Percentiles rank a stretch among this genome's conserved stretches.
These are phyloP conservation scores for Stegana nigrithorax DNA, from an alignment of 2,888 invertebrate species.

Conservation along the genomic window DNA sequence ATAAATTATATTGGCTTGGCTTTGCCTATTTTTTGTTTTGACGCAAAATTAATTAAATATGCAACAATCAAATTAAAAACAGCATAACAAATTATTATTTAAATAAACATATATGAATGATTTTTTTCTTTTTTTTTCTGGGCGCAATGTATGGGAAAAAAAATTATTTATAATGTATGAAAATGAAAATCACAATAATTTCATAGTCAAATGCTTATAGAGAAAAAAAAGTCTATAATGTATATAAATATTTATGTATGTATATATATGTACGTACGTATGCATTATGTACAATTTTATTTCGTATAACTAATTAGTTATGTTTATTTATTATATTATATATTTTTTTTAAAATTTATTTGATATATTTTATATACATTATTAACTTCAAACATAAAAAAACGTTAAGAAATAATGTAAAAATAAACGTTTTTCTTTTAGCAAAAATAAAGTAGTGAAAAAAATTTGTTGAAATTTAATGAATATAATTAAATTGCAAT, in stretches of 20 bases:
- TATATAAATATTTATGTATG: slow-evolving; percentile 19
- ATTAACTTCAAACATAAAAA: neutral
- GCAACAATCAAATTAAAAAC: slow-evolving; percentile 41
- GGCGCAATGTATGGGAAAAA: slow-evolving; percentile 33
- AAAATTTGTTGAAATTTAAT: neutral
- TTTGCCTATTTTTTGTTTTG: too few relatives aligned
- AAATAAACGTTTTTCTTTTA: neutral
- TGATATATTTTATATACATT: slow-evolving; percentile 14
- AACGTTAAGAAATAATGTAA: neutral
- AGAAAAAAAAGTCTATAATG: slow-evolving; percentile 18
- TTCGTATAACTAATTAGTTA: too few relatives aligned
- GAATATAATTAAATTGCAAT: neutral
- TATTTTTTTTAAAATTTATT: too few relatives aligned
- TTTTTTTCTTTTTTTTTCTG: too few relatives aligned
- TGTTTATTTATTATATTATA: too few relatives aligned
- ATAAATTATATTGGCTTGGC: slow-evolving; percentile 24
- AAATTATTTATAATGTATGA: slow-evolving; percentile 27
- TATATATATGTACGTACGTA: slow-evolving; percentile 4
- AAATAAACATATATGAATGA: neutral
- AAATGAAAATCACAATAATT: slow-evolving; percentile 53
- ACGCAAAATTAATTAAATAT: slow-evolving; percentile 15
- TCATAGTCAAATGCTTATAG: slow-evolving; percentile 32
- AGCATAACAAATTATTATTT: slow-evolving; percentile 62
- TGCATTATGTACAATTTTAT: too few relatives aligned
- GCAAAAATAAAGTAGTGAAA: neutral